Evolutionary conservation across 1,140 invertebrate species (phyloP).

Genomic region (Galleria mellonella): DNA sequence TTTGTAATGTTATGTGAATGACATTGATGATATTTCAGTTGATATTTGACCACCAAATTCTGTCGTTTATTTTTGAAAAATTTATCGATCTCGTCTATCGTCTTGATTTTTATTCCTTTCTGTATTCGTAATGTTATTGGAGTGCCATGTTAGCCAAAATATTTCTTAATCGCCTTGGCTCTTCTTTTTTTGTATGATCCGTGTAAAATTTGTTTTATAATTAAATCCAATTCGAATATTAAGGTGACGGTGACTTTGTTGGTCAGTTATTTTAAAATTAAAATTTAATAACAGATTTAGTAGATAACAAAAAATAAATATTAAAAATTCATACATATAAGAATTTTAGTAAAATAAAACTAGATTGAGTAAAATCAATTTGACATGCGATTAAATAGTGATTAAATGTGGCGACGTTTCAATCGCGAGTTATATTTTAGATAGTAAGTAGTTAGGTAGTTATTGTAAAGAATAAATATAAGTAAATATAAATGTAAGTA

Average conservation of each 20-base stretch:
- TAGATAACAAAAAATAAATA: neutral
- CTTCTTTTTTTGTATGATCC: neutral
- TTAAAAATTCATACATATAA: neutral
- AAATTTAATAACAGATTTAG: neutral
- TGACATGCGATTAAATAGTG: slow-evolving; percentile 2
- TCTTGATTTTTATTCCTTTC: neutral
- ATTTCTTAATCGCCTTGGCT: neutral
- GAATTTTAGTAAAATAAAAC: slow-evolving; percentile 1
- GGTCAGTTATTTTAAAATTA: neutral
- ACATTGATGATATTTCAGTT: slow-evolving; percentile 3
- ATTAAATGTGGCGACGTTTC: neutral
- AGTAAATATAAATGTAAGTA: neutral
- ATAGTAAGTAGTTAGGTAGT: neutral
- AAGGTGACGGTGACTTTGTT: too few species aligned
- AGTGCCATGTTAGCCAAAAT: slow-evolving; percentile 6
- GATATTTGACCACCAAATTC: slow-evolving; percentile 2
- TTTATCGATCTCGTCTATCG: too few species aligned
- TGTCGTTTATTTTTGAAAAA: slow-evolving; percentile 6
- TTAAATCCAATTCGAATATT: too few species aligned
- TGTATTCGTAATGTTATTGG: slow-evolving; percentile 7
- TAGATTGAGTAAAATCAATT: neutral
- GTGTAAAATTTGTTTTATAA: too few species aligned
- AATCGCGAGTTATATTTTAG: neutral
- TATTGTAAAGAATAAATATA: neutral
- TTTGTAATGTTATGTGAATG: slow-evolving; percentile 12